phyloP scores from a whole-genome alignment of 2,113 vertebrate species.

The Brachyistius frenatus region DNA sequence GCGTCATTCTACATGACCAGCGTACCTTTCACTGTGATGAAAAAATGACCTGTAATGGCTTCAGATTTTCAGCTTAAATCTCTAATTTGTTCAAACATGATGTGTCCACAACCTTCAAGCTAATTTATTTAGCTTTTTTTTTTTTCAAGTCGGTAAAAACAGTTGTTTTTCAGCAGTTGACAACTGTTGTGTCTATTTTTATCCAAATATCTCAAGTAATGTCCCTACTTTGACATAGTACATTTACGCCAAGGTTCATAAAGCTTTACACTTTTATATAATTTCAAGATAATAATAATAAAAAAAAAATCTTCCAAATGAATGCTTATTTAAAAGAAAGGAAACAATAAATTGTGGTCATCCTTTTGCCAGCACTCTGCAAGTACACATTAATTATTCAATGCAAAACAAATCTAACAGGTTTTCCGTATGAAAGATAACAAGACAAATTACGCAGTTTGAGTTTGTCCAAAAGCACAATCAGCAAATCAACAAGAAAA shows the following conservation, averaged over 20 bases:
- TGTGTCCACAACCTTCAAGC: slow-evolving; percentile 37
- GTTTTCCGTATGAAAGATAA: slow-evolving; percentile 81
- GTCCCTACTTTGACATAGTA: neutral
- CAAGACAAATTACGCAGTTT: slow-evolving; percentile 83
- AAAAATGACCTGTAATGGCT: slow-evolving; percentile 48
- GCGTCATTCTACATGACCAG: slow-evolving; percentile 35
- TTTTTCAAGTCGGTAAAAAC: slow-evolving; percentile 5
- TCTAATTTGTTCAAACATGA: slow-evolving; percentile 57
- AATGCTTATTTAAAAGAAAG: neutral
- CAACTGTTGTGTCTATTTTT: neutral
- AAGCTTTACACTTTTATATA: too few species aligned
- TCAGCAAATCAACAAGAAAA: slow-evolving; percentile 89
- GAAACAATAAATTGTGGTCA: neutral
- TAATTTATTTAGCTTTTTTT: slow-evolving; percentile 51
- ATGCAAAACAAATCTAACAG: slow-evolving; percentile 86
- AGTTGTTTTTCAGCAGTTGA: neutral
- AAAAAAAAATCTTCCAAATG: neutral
- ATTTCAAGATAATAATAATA: too few species aligned
- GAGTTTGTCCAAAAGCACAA: slow-evolving; percentile 83
- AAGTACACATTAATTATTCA: slow-evolving; percentile 67
- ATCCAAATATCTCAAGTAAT: slow-evolving; percentile 14
- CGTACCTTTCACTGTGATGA: slow-evolving; percentile 43
- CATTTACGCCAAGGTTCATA: neutral
- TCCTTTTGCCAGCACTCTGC: neutral
- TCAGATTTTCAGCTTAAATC: slow-evolving; percentile 48